Evolutionary conservation across 2,888 invertebrate genomes (phyloP).

Genomic region (Hypselothyrea guttata): DNA sequence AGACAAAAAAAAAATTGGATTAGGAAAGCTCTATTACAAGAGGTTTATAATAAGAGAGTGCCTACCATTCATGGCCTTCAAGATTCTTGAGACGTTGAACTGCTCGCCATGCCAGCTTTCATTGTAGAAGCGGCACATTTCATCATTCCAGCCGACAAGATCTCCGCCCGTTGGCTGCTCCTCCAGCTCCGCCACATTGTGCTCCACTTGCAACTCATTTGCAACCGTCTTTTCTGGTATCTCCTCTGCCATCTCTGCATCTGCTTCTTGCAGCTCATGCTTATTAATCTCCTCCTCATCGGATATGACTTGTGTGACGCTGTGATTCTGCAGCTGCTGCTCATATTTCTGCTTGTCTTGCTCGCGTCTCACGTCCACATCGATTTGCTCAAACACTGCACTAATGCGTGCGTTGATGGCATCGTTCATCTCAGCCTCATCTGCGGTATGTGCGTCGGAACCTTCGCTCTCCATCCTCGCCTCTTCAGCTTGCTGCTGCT

Average conservation of each 20-base stretch:
- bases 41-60: background rate
- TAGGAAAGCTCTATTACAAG: too few species aligned
- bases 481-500: background rate
- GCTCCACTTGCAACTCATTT: constrained; percentile 42
- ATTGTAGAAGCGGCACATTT: constrained; percentile 87
- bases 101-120: constrained; percentile 86
- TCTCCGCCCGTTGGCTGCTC: constrained; percentile 36
- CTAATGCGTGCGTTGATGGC: constrained; percentile 36
- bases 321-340: constrained; percentile 1
- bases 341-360: background rate
- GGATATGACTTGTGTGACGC: background rate
- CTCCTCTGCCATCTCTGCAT: background rate
- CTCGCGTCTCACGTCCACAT: constrained; percentile 16
- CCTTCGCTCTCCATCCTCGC: constrained; percentile 30
- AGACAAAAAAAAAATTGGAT: too few species aligned
- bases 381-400: constrained; percentile 45
- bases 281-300: constrained; percentile 1
- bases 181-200: constrained; percentile 27
- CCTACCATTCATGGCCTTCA: constrained; percentile 87
- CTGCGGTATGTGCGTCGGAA: constrained; percentile 42
- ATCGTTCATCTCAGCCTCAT: constrained; percentile 37
- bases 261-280: background rate
- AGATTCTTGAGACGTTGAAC: constrained; percentile 84
- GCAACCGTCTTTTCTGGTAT: background rate
- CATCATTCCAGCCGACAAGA: constrained; percentile 81